A percentile compares a stretch with the other conserved stretches of the same genome.
Evolutionary conservation across 2,797 vertebrate species (phyloP).

Genomic region (Coreius guichenoti): DNA sequence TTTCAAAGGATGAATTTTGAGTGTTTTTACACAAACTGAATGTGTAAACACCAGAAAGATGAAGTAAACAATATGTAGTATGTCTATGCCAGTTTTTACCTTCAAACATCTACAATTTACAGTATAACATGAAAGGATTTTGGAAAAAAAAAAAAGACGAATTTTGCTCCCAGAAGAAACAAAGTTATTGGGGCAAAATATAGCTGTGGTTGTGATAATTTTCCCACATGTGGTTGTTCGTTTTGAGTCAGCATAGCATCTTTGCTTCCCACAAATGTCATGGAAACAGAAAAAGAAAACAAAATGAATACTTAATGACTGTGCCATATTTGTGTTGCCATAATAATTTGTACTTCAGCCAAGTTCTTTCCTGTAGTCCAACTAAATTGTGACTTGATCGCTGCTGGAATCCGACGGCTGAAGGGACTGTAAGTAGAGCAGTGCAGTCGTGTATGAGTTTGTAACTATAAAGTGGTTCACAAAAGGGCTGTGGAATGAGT

Average conservation of each 20-base stretch:
- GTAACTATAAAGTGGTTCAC: background rate
- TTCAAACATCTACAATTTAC: background rate
- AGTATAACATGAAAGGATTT: background rate
- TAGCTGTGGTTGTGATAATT: too few relatives aligned
- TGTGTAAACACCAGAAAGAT: background rate
- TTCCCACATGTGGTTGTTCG: background rate
- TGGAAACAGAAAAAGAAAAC: conserved; percentile 58
- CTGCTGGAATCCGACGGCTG: background rate
- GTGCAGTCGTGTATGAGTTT: background rate
- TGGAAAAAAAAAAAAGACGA: too few relatives aligned
- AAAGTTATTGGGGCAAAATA: background rate
- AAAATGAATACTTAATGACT: conserved; percentile 66
- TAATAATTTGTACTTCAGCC: background rate
- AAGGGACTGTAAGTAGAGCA: background rate
- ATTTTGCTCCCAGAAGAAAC: background rate
- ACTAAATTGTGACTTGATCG: background rate
- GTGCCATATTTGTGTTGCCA: background rate
- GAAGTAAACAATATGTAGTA: background rate
- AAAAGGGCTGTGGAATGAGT: conserved; percentile 13
- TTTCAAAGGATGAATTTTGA: background rate
- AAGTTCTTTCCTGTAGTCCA: background rate
- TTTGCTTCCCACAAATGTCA: conserved; percentile 55
- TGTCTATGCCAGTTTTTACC: background rate
- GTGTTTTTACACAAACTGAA: too few relatives aligned
- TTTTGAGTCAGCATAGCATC: background rate